Evolutionary conservation across 2,888 invertebrate species (phyloP), one percentile per base, ranked within the genome.

Genomic region (Drosophila algonquin): DNA sequence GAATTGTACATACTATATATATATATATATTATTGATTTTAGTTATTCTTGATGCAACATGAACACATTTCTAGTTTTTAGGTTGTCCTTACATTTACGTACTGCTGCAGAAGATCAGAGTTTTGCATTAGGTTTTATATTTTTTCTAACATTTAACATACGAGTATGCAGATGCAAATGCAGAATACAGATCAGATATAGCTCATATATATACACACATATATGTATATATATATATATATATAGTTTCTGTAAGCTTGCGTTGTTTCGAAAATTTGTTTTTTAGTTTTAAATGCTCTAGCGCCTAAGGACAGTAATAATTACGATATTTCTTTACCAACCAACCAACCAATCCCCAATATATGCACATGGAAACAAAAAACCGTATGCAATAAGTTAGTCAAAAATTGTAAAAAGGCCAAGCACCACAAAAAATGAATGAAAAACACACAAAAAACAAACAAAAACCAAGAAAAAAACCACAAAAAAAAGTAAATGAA

Each of bases 181-280:
- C 24, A 68, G 54, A 52, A 64, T 35, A 63, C 65, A 45, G 71
- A 79, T 51, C 56, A 56, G 67, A 77, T 70, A 51, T 71, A 68
- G 58, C 12, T 27, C 44, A 30, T 30, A 7, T 30, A 30, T 65
- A 65, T 52, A 62, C 51, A 21, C 21, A 21, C 21, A 30, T 30
- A 7, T 30, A 8, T 65, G 63, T 52, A 62, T 48, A 60, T 75
- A 87, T 77, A 27, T 64, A 81, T 54, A 78, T 50, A 79, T 70
- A 63, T 79, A 81, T 87, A 87, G 81, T 84, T 87, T 81, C 55
- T 52, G 52, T 57, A 82, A 80, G 78, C 82, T 84, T 84, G 82
- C 80, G 87, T 84, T 84, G 88, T 84, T 84, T 84, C 67, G 61
- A 77, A 87, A 81, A 78, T 73, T 86, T 86, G 85, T 86, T 86